Conservation (phyloP, 2,797 vertebrate species). For the Linurgus olivaceus region DNA sequence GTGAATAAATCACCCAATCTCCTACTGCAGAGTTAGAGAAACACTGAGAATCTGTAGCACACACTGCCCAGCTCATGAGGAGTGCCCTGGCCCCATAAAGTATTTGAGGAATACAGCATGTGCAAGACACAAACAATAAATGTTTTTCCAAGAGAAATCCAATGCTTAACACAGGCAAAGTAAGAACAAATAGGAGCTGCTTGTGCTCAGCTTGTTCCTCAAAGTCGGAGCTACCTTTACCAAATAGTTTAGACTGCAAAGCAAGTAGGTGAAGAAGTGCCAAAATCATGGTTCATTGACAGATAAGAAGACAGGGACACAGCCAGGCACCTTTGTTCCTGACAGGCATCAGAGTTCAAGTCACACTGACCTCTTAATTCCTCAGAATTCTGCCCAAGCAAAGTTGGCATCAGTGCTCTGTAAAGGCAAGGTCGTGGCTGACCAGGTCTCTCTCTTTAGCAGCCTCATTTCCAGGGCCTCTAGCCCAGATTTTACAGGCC, state of each 20-base stretch:
- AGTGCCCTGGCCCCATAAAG: not conserved
- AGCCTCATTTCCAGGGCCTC: not conserved
- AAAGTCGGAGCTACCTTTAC: not conserved
- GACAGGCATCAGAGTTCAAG: not conserved
- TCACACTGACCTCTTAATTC: not conserved
- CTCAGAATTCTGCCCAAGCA: fast-evolving
- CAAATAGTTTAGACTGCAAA: not conserved
- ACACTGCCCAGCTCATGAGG: not conserved
- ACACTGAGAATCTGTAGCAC: not conserved
- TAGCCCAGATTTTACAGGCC: not conserved
- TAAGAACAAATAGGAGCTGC: not conserved
- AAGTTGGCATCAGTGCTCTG: not conserved
- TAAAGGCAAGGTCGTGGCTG: not conserved
- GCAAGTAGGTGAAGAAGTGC: not conserved
- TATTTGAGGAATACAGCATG: not conserved
- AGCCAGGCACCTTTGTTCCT: not conserved
- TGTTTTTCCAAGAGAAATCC: not conserved
- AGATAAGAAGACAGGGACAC: not conserved
- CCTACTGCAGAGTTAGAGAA: not conserved
- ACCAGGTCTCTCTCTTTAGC: not conserved
- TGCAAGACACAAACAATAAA: not conserved
- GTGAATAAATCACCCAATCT: not conserved
- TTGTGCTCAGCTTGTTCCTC: not conserved
- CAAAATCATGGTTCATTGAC: not conserved
- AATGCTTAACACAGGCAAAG: not conserved